Conservation (phyloP, 2,113 vertebrate species). For the Oreocharis arfaki region DNA sequence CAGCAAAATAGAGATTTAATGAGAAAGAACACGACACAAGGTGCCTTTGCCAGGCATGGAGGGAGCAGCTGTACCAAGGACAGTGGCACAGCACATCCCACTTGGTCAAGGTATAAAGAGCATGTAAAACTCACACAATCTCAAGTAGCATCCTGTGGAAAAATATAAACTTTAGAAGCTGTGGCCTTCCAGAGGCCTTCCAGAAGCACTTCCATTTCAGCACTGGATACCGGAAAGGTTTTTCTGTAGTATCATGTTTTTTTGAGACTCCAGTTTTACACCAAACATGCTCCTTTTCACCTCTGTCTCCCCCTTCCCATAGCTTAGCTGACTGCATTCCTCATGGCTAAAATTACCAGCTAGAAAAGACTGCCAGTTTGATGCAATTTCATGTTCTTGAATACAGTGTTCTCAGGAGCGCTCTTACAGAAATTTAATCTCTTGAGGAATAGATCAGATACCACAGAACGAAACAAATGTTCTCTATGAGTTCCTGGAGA, state of each 20-base stretch:
- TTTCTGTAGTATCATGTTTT: neutral
- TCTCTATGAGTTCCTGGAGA: neutral
- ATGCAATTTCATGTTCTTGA: neutral
- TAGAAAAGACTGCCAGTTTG: neutral
- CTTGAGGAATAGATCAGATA: slow-evolving; percentile 25
- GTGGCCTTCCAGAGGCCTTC: neutral
- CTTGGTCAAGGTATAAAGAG: neutral
- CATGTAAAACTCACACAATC: neutral
- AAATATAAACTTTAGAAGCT: neutral
- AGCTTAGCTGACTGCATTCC: neutral
- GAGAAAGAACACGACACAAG: neutral
- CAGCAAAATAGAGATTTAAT: neutral
- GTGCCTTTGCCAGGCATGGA: neutral
- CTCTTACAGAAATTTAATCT: neutral
- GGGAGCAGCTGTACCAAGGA: neutral
- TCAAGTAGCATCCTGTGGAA: neutral
- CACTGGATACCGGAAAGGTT: neutral
- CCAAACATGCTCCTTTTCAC: neutral
- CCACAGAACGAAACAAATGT: neutral
- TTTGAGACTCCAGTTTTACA: neutral
- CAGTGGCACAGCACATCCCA: neutral
- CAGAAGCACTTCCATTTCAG: neutral
- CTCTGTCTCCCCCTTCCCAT: neutral
- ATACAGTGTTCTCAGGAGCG: neutral
- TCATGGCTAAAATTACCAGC: neutral